A percentile compares a stretch with the other conserved stretches of the same genome.
These are phyloP conservation scores for Furcula furcula DNA, from an alignment of 2,888 invertebrate species.

Conservation along the genomic window DNA sequence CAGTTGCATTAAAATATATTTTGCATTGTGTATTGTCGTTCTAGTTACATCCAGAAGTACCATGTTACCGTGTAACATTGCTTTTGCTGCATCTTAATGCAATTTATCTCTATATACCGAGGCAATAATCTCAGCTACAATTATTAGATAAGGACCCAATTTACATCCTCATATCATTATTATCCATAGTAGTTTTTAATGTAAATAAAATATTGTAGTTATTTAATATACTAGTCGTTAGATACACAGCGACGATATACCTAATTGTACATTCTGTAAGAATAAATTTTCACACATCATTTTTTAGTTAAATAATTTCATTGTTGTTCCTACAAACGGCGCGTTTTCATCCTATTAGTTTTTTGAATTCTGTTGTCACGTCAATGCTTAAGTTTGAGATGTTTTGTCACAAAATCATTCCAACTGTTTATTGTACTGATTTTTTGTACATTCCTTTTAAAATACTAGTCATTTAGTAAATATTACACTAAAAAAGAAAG, in stretches of 20 bases:
- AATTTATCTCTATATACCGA: background rate
- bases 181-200: slow-evolving; percentile 43
- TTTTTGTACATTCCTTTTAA: slow-evolving; percentile 40
- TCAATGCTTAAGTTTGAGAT: slow-evolving; percentile 11
- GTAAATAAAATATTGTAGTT: slow-evolving; percentile 51
- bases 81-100: background rate
- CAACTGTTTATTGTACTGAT: slow-evolving; percentile 22
- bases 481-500: slow-evolving; percentile 15
- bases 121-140: slow-evolving; percentile 14
- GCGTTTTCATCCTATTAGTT: slow-evolving; percentile 21
- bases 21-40: no score
- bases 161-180: slow-evolving; percentile 50
- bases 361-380: slow-evolving; percentile 8
- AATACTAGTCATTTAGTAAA: slow-evolving; percentile 44
- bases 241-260: slow-evolving; percentile 28
- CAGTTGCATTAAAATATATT: no score
- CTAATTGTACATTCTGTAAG: slow-evolving; percentile 20
- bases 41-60: background rate
- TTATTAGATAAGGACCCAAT: slow-evolving; percentile 29
- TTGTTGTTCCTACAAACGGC: slow-evolving; percentile 27
- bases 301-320: slow-evolving; percentile 18
- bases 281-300: slow-evolving; percentile 13
- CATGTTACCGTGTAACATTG: background rate
- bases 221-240: slow-evolving; percentile 44
- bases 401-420: slow-evolving; percentile 34